phyloP scores from a whole-genome alignment of 2,888 invertebrate species.

The Lydus trimaculatus region DNA sequence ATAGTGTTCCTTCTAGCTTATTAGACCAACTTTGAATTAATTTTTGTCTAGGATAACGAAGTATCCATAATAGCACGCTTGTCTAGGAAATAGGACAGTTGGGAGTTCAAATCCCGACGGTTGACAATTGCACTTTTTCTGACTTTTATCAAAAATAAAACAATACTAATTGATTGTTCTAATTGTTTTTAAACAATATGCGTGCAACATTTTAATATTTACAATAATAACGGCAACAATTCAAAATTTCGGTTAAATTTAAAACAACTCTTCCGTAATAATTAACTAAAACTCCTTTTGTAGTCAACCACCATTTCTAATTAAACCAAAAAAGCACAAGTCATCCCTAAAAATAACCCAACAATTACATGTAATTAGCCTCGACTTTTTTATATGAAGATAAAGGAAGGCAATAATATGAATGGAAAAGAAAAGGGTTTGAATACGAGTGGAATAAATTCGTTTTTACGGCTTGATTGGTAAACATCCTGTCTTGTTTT shows the following conservation, averaged over 20 bases:
- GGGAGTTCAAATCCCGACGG: no score
- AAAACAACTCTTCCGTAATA: slow-evolving; percentile 38
- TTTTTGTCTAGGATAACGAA: no score
- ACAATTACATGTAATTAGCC: not conserved
- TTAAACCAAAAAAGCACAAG: not conserved
- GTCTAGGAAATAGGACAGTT: no score
- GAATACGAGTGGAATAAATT: no score
- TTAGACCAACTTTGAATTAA: no score
- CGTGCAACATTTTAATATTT: no score
- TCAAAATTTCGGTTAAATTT: slow-evolving; percentile 34
- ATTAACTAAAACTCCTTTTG: slow-evolving; percentile 32
- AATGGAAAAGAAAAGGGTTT: not conserved
- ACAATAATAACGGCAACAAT: slow-evolving; percentile 16
- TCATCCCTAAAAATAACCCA: not conserved
- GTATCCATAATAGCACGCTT: no score
- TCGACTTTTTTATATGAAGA: not conserved
- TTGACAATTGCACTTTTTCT: no score
- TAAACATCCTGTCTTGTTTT: not conserved
- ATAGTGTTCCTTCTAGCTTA: no score
- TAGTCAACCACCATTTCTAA: not conserved
- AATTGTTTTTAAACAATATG: no score
- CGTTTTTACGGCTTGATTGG: not conserved
- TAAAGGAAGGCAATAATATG: not conserved
- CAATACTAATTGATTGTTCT: no score
- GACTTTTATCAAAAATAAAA: no score